phyloP scores from a whole-genome alignment of 2,113 vertebrate genomes.

The Ovibos moschatus region DNA sequence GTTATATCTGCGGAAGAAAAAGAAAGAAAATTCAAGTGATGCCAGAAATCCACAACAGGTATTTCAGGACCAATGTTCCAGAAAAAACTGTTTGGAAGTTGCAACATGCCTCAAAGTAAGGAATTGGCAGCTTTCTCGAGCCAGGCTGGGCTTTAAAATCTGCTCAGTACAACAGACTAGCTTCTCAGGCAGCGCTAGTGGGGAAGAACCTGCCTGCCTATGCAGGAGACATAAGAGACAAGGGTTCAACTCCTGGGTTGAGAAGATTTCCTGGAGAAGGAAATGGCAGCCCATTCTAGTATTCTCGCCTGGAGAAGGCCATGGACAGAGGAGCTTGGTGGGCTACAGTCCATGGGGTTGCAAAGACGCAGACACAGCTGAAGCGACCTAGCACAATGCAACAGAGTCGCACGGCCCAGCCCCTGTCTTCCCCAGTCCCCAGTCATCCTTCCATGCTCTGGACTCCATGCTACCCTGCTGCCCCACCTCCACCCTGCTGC shows the following conservation, averaged over 20 bases:
- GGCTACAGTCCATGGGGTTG: neutral
- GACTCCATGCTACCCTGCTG: neutral
- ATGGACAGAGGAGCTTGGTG: neutral
- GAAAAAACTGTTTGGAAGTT: neutral
- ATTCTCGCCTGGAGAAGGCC: neutral
- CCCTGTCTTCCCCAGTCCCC: no score
- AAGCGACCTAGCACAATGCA: neutral
- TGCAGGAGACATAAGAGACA: neutral
- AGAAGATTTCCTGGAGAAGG: neutral
- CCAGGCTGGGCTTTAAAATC: neutral
- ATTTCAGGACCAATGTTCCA: neutral
- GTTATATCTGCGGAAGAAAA: neutral
- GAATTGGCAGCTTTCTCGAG: accelerated
- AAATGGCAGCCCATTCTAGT: neutral
- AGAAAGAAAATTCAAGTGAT: neutral
- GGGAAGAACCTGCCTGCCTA: neutral
- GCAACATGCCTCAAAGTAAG: neutral
- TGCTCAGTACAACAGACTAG: neutral
- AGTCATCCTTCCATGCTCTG: accelerated
- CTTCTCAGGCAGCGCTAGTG: neutral
- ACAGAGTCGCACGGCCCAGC: accelerated
- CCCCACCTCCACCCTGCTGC: neutral
- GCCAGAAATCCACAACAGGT: neutral
- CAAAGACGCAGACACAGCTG: neutral
- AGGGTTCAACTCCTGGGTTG: neutral